Evolutionary conservation across 2,888 invertebrate genomes (phyloP).

Genomic region (Meganola albula): DNA sequence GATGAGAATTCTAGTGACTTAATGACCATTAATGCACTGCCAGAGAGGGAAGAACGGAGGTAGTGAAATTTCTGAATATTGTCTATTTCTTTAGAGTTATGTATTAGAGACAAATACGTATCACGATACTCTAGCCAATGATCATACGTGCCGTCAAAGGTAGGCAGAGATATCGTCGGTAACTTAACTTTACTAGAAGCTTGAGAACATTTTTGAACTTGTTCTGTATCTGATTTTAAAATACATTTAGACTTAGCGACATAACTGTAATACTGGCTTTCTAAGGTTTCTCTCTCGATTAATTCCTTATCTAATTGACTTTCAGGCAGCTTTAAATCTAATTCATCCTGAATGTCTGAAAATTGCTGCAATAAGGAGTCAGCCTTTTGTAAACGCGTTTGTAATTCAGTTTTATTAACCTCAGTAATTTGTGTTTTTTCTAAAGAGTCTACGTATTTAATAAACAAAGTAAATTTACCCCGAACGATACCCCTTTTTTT

Average conservation of each 20-base stretch:
- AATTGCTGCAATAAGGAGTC: constrained; percentile 1
- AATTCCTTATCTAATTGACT: constrained; percentile 1
- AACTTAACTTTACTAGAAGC: constrained; percentile 3
- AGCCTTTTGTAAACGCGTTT: constrained; percentile 1
- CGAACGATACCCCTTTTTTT: constrained; percentile 1
- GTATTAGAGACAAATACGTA: constrained; percentile 2
- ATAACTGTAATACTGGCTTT: not conserved
- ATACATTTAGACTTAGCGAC: not conserved
- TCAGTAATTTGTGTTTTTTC: constrained; percentile 1
- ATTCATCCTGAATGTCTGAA: constrained; percentile 1
- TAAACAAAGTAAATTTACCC: constrained; percentile 1
- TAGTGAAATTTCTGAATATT: constrained; percentile 4
- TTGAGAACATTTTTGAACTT: not conserved
- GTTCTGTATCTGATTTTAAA: not conserved
- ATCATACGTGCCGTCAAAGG: constrained; percentile 6
- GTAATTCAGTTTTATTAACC: constrained; percentile 1
- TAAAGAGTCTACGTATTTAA: not conserved
- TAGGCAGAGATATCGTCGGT: constrained; percentile 3
- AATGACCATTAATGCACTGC: constrained; percentile 3
- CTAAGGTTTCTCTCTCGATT: constrained; percentile 1
- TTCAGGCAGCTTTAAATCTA: constrained; percentile 1
- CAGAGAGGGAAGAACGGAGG: constrained; percentile 1
- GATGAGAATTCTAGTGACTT: constrained; percentile 3
- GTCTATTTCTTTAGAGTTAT: constrained; percentile 1
- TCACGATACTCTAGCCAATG: constrained; percentile 6